Conservation (phyloP, 2,113 vertebrate species). For the Gnathonemus longibarbis region DNA sequence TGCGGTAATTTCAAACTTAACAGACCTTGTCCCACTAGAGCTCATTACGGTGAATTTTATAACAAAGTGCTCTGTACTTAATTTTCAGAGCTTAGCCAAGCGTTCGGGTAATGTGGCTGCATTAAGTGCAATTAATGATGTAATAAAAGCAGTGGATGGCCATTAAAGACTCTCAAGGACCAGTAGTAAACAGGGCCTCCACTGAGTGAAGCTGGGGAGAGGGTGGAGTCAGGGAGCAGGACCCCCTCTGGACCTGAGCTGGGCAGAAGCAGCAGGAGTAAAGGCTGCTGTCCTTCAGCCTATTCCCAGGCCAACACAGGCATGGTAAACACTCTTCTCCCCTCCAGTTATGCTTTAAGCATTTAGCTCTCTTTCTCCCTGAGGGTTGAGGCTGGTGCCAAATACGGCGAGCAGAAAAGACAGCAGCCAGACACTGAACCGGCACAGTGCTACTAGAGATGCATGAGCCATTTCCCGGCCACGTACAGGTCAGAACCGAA, state of each 20-base stretch:
- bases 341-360: slow-evolving; percentile 60
- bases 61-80: slow-evolving; percentile 81
- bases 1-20: slow-evolving; percentile 82
- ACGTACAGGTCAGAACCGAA: slow-evolving; percentile 24
- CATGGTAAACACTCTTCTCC: slow-evolving; percentile 38
- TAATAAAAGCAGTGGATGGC: slow-evolving; percentile 73
- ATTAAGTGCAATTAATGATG: slow-evolving; percentile 85
- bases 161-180: slow-evolving; percentile 71
- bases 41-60: slow-evolving; percentile 88
- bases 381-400: slow-evolving; percentile 42
- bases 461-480: background rate
- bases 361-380: slow-evolving; percentile 31
- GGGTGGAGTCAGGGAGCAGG: slow-evolving; percentile 51
- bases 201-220: slow-evolving; percentile 42
- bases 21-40: slow-evolving; percentile 85
- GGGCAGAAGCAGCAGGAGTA: slow-evolving; percentile 21
- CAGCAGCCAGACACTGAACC: slow-evolving; percentile 13
- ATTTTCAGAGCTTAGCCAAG: slow-evolving; percentile 80
- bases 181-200: slow-evolving; percentile 65
- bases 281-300: slow-evolving; percentile 45
- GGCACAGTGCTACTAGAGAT: background rate
- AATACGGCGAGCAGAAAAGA: slow-evolving; percentile 19
- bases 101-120: slow-evolving; percentile 67
- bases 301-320: slow-evolving; percentile 27
- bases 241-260: slow-evolving; percentile 29